These are phyloP conservation scores for Trisateles emortualis DNA, from an alignment of 2,888 invertebrate genomes.

Conservation along the genomic window DNA sequence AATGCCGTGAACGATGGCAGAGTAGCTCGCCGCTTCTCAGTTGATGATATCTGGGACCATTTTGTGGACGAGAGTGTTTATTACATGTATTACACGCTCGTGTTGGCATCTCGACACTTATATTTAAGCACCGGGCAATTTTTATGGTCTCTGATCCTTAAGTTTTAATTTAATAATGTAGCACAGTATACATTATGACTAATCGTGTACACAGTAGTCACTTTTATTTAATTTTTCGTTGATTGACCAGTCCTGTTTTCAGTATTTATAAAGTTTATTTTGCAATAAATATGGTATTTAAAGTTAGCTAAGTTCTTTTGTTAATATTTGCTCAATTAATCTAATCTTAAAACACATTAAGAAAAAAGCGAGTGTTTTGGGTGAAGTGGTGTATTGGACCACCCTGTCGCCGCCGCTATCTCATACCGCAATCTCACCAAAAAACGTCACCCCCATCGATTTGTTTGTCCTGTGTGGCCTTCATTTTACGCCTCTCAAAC, in stretches of 20 bases:
- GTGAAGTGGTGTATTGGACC: slow-evolving; percentile 62
- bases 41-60: slow-evolving; percentile 62
- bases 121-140: slow-evolving; percentile 53
- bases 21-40: slow-evolving; percentile 38
- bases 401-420: slow-evolving; percentile 71
- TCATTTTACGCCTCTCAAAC: slow-evolving; percentile 70
- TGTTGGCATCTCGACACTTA: slow-evolving; percentile 62
- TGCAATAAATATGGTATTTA: no score
- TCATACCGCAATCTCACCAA: slow-evolving; percentile 70
- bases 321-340: slow-evolving; percentile 2
- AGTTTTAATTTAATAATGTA: slow-evolving; percentile 17
- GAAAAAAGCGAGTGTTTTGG: slow-evolving; percentile 28
- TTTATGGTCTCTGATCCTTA: slow-evolving; percentile 45
- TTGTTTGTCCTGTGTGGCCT: slow-evolving; percentile 80
- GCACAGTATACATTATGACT: background rate
- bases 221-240: background rate
- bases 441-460: slow-evolving; percentile 76
- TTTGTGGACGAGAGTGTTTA: slow-evolving; percentile 66
- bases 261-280: no score
- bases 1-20: slow-evolving; percentile 50
- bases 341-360: slow-evolving; percentile 7
- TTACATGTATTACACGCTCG: slow-evolving; percentile 62
- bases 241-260: no score
- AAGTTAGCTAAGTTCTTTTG: no score
- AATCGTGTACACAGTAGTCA: background rate